Evolutionary conservation across 2,113 vertebrate genomes (phyloP), one percentile per base, ranked within the genome.

Genomic region (Notarius lentiginosus): DNA sequence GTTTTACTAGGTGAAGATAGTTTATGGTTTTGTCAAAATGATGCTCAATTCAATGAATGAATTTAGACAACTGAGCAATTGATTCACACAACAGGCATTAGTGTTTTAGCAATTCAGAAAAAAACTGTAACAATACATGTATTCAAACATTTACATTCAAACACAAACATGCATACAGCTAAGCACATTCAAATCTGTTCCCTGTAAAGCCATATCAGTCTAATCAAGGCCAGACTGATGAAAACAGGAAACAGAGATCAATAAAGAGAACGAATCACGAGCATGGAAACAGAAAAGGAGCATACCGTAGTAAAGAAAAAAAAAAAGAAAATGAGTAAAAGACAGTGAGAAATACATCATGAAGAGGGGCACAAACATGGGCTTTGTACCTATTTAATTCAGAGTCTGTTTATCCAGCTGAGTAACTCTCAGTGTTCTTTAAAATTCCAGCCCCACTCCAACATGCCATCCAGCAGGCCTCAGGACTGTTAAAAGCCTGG

Each of bases 161-260:
- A 83, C 27, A 83, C 10, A 60, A 60, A 22, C 30, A 41, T 60
- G 80, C 79, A 73, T 51, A 82, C 70, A 68, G 41, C 5, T 1
- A 34, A 34, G 56, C 24, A 70, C 20, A 93, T 93, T 93, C 91
- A 92, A 92, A 94, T 92, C 90, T 58, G 73, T 91, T 92, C 92
- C 92, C 92, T 93, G 88, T 89, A 92, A 92, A 90, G 89, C 83
- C 89, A 92, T 91, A 90, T 86, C 66, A 92, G 91, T 92, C 93
- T 94, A 92, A 94, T 94, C 93, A 94, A 89, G 91, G 92, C 88
- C 90, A 92, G 93, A 93, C 91, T 87, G 93, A 94, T 94, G 89
- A 92, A 91, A 91, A 88, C 66, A 84, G 87, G 87, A 84, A 89
- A 80, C 65, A 66, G 90, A 92, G 93, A 94, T 95, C 94, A 88